Percentiles rank a stretch among this genome's conserved stretches.
Conservation (phyloP, 1,140 invertebrate species). For the Paraescarpia echinospica region DNA sequence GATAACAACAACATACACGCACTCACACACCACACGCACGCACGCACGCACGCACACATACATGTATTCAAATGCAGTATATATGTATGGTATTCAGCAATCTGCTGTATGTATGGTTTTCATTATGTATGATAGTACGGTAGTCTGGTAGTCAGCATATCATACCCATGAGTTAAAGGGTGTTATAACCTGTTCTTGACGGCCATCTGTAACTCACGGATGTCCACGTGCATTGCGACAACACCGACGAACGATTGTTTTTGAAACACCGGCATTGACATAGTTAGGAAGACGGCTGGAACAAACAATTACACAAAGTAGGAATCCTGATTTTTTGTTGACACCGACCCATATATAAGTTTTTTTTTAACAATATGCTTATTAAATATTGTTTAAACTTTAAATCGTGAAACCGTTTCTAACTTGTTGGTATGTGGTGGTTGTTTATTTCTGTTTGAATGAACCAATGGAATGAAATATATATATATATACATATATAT, state of each 20-base stretch:
- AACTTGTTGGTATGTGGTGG: too few species aligned
- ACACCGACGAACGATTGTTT: background rate
- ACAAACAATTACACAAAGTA: background rate
- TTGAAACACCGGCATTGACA: background rate
- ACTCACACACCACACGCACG: too few species aligned
- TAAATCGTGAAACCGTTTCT: too few species aligned
- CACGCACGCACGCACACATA: too few species aligned
- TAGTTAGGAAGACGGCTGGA: background rate
- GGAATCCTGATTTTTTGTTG: background rate
- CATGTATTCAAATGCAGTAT: too few species aligned
- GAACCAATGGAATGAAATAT: too few species aligned
- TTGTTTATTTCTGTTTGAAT: background rate
- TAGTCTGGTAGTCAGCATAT: too few species aligned
- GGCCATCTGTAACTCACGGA: background rate
- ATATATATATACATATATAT: too few species aligned
- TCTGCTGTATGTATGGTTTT: background rate
- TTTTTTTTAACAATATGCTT: background rate
- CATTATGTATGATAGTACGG: too few species aligned
- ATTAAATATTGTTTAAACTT: background rate
- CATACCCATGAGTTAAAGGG: background rate
- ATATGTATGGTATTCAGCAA: background rate
- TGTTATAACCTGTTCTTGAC: background rate
- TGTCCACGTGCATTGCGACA: background rate
- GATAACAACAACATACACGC: too few species aligned
- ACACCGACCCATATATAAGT: background rate